A percentile compares a stretch with the other conserved stretches of the same genome.
Evolutionary conservation across 2,113 vertebrate genomes (phyloP).

Genomic region (Octodon degus): DNA sequence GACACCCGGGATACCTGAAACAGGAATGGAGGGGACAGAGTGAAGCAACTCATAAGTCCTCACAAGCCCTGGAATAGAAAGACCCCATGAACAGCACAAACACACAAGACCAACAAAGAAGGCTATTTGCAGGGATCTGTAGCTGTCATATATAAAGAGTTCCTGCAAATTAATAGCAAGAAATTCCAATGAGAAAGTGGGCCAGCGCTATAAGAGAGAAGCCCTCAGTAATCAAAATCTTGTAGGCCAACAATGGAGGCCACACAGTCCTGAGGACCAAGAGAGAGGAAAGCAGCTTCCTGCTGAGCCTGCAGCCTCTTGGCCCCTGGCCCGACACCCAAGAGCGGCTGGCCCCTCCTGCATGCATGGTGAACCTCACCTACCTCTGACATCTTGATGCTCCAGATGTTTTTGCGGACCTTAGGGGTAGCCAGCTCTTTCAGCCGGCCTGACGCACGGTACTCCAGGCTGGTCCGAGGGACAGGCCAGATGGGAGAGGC

Average conservation of each 20-base stretch:
- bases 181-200: background rate
- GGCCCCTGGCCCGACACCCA: background rate
- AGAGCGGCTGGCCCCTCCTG: background rate
- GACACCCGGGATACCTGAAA: slow-evolving; percentile 76
- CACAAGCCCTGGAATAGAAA: too few species aligned
- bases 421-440: slow-evolving; percentile 73
- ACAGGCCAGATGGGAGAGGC: slow-evolving; percentile 49
- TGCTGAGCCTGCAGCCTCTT: background rate
- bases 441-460: slow-evolving; percentile 53
- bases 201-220: background rate
- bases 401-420: slow-evolving; percentile 70
- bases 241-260: background rate
- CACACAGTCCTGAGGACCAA: background rate
- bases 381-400: slow-evolving; percentile 68
- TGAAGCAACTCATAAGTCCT: accelerated
- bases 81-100: background rate
- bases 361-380: accelerated
- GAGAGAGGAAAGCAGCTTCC: background rate
- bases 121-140: background rate
- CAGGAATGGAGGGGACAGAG: background rate
- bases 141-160: background rate
- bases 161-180: background rate
- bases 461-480: slow-evolving; percentile 25
- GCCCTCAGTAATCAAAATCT: background rate
- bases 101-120: background rate